Base-by-base conservation (phyloP, 2,113 vertebrate genomes). In the Python bivittatus region DNA sequence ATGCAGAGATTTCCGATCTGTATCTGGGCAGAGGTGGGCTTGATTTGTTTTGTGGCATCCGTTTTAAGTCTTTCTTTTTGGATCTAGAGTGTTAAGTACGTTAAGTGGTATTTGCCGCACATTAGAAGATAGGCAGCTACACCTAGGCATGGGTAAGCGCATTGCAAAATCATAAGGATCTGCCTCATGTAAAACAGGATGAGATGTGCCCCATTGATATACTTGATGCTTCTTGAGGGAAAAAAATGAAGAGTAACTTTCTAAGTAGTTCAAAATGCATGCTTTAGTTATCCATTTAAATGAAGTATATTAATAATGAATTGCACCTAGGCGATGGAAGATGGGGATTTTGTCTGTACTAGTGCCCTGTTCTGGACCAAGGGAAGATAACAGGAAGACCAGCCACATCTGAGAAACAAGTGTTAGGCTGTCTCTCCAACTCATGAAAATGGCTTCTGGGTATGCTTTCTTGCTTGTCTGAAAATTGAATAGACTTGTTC, bases 31-130 rank as follows among this genome's bases (percentile, higher is more conserved):
- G 10, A 83, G 27, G 54, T 20, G 25, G 10, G 44, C 56, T 57
- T 83, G n/a, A 79, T 44, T 84, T 88, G 8, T 54, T 93, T 27
- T 92, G 90, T 90, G 88, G 93, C 42, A 58, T 95, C 84, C 93
- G 79, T 15, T 92, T 86, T 91, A 95, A 89, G 60, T 60, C 23
- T 4, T 84, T 93, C 90, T 94, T 92, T 93, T 90, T 93, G 85
- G 86, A 53, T 83, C 64, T 83, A 91, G 84, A 88, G 88, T 52
- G 83, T 90, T 15, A 88, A 83, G 56, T 94, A 91, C 42, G 27
- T 86, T 20, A 89, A 92, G 15, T 23, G 91, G 33, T 17, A 56
- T 13, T 42, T 42, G 0, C 93, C 64, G n/a, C 25, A 42, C 17
- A 13, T 92, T 57, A 17, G 25, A 91, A 22, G 48, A 68, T 52